Base-by-base conservation (phyloP, 2,797 vertebrate genomes). In the Paedocypris micromegethes region DNA sequence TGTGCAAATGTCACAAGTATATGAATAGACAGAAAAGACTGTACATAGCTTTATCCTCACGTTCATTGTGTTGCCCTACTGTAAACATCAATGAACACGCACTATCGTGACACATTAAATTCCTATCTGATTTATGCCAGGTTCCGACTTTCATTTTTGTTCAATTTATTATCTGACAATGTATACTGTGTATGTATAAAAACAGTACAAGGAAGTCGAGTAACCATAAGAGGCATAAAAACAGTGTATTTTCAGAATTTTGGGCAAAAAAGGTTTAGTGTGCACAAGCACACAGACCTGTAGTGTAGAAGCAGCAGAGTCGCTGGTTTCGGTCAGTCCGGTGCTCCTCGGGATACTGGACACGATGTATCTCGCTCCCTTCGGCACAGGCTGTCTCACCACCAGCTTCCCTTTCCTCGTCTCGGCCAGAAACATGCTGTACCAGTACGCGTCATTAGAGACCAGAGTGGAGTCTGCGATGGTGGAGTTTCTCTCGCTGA, bases 331-430 rank as follows among this genome's bases (percentile, higher is more conserved):
- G 2, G 82, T 81, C 57, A 83, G n/a, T 0, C 82, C 85, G 46
- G 83, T 83, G 23, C 83, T 82, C 64, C 84, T 83, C 0, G 82
- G 84, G 64, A 87, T 4, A 72, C 86, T 87, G 75, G 84, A 88
- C 71, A 85, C 85, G 2, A 84, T 76, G 75, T 85, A 88, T 48
- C 84, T 82, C 67, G 81, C 73, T 37, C 84, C 81, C 71, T 85
- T 86, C 54, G 84, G 83, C 43, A 75, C 50, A 56, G 78, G 79
- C 64, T 83, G 79, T 72, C 75, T 75, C 38, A 83, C 75, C 47
- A 83, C 76, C 23, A 83, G 54, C 57, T 83, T 83, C 38, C 80
- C 79, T 66, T 82, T 78, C 67, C 77, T 75, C 0, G 78, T 78
- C 74, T 83, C 80, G 6, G 79, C 78, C 50, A 82, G 74, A 74